Percentiles rank a stretch among this genome's conserved stretches.
phyloP scores from a whole-genome alignment of 2,797 vertebrate species.

The Sus cebifrons region DNA sequence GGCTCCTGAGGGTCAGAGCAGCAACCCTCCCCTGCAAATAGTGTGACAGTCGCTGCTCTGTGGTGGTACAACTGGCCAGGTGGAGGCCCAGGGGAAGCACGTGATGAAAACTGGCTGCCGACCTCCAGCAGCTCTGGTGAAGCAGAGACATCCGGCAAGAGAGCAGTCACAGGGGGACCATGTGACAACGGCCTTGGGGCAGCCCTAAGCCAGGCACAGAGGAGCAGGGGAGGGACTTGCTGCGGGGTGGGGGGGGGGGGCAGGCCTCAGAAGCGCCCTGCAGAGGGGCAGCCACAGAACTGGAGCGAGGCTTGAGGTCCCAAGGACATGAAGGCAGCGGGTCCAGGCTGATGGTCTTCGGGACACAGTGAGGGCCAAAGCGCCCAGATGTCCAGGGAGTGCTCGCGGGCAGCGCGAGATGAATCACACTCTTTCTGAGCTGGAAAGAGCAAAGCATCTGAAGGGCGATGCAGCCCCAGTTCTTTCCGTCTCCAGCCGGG shows the following conservation, averaged over 20 bases:
- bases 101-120: not conserved
- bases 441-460: not conserved
- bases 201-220: no score
- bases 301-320: not conserved
- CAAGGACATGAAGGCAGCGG: fast-evolving
- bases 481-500: not conserved
- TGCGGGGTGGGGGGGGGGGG: no score
- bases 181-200: not conserved
- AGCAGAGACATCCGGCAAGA: fast-evolving
- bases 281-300: not conserved
- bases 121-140: not conserved
- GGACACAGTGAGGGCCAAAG: not conserved
- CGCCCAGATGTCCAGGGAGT: not conserved
- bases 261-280: not conserved
- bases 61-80: not conserved
- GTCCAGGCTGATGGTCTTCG: not conserved
- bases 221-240: no score
- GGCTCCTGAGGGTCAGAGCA: not conserved
- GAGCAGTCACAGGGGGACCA: not conserved
- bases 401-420: no score
- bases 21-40: fast-evolving
- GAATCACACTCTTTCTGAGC: not conserved
- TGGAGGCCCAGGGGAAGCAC: no score
- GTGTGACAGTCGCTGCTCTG: not conserved
- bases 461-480: no score